Conservation (phyloP, 2,888 invertebrate species). For the Mechanitis mazaeus region DNA sequence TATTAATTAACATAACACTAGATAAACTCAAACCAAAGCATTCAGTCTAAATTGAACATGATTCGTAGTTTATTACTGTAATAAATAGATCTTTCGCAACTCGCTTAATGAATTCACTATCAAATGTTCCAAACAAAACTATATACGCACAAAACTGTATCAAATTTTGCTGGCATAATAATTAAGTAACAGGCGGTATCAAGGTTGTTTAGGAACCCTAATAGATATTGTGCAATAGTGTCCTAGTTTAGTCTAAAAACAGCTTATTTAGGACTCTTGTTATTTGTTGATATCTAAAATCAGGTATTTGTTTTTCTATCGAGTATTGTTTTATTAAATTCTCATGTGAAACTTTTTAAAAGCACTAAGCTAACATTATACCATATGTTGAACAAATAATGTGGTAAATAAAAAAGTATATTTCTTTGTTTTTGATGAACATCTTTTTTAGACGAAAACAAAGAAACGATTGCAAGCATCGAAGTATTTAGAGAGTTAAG, state of each 20-base stretch:
- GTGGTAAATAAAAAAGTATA: too few relatives aligned
- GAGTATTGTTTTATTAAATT: constrained; percentile 34
- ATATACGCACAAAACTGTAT: constrained; percentile 31
- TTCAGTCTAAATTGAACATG: constrained; percentile 10
- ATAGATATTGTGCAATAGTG: constrained; percentile 48
- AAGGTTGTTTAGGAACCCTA: constrained; percentile 68
- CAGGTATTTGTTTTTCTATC: constrained; percentile 55
- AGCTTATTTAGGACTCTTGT: constrained; percentile 65
- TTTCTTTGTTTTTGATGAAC: too few relatives aligned
- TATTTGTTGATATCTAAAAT: constrained; percentile 20
- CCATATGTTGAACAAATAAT: too few relatives aligned
- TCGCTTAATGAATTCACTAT: constrained; percentile 38
- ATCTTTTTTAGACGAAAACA: too few relatives aligned
- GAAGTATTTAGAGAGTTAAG: too few relatives aligned
- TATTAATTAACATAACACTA: not conserved
- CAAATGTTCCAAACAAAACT: constrained; percentile 26
- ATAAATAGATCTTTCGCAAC: constrained; percentile 37
- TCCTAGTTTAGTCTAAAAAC: constrained; percentile 57
- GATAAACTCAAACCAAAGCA: constrained; percentile 4
- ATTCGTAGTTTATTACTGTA: constrained; percentile 16
- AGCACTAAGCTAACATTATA: not conserved
- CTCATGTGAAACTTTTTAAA: constrained; percentile 24
- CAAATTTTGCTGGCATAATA: constrained; percentile 70
- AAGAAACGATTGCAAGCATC: too few relatives aligned
- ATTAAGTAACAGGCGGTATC: constrained; percentile 73